Percentiles rank a stretch among this genome's conserved stretches.
These are phyloP conservation scores for Corythornis cristatus DNA, from an alignment of 2,113 vertebrate genomes.

Conservation along the genomic window DNA sequence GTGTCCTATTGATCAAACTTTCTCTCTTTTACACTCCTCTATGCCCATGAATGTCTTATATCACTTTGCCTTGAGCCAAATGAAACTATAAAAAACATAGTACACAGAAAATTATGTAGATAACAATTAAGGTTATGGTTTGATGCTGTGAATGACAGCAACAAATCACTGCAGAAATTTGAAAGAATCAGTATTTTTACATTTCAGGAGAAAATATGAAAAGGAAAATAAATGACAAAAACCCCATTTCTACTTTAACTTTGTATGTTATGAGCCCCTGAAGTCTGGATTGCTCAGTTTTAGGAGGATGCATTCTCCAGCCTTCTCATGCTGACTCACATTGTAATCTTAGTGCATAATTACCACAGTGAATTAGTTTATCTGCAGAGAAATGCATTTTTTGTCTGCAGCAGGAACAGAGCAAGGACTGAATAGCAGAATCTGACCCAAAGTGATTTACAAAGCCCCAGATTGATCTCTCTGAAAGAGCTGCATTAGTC, in stretches of 20 bases:
- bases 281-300: not conserved
- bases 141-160: constrained; percentile 45
- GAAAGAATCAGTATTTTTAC: not conserved
- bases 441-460: constrained; percentile 28
- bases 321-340: not conserved
- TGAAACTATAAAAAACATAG: constrained; percentile 51
- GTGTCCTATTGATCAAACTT: constrained; percentile 76
- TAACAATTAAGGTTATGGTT: constrained; percentile 47
- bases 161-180: constrained; percentile 15
- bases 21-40: constrained; percentile 62
- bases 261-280: not conserved
- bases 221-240: not conserved
- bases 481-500: not conserved
- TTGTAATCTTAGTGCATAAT: not conserved
- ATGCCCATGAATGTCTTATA: constrained; percentile 63
- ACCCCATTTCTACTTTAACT: constrained; percentile 10
- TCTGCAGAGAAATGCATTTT: not conserved
- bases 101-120: constrained; percentile 50
- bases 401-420: not conserved
- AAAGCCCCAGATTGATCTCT: constrained; percentile 23
- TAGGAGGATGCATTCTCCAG: not conserved
- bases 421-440: constrained; percentile 14
- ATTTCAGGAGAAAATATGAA: constrained; percentile 51
- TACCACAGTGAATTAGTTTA: constrained; percentile 13
- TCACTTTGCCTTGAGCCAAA: constrained; percentile 68